Evolutionary conservation across 2,797 vertebrate species (phyloP), one percentile per base, ranked within the genome.

Genomic region (Enoplosus armatus): DNA sequence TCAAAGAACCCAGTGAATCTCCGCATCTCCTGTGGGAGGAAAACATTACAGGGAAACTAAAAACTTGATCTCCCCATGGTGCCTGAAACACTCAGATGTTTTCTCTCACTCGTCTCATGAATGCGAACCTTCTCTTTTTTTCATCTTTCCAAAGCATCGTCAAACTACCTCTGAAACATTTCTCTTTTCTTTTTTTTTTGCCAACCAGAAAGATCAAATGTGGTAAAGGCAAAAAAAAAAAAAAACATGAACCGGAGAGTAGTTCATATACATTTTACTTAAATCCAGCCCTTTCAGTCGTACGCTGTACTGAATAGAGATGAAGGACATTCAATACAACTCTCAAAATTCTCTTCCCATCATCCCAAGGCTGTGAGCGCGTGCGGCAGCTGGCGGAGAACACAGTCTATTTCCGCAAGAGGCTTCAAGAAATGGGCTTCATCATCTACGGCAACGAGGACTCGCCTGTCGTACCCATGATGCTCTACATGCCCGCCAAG

Each of bases 401-500:
- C 86, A 97, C 96, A 0, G 94, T 91, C 18, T 99, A 99, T 78
- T 99, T 99, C 93, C 96, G 98, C 70, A 95, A 94, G 77, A 95
- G 95, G 80, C 96, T 99, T 79, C 95, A 95, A 68, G 95, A 97
- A 78, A 96, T 97, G 97, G 98, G 98, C 65, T 99, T 99, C 91
- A 99, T 99, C 89, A 98, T 97, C 93, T 99, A 99, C 29, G 98
- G 98, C 77, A 99, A 99, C 88, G 93, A 96, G 83, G 96, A 98
- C 83, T 99, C 98, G 1, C 98, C 98, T 1, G 96, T 99, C 47
- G 96, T 99, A 55, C 97, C 98, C 86, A 90, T 99, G 91, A 98
- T 99, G 98, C 94, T 99, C 63, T 99, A 99, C 93, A 98, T 99
- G 97, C 98, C 97, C 3, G 97, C 97, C 89, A 99, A 99, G 95